Conservation (phyloP, 2,888 invertebrate species). For the Agrenia bidenticulata region DNA sequence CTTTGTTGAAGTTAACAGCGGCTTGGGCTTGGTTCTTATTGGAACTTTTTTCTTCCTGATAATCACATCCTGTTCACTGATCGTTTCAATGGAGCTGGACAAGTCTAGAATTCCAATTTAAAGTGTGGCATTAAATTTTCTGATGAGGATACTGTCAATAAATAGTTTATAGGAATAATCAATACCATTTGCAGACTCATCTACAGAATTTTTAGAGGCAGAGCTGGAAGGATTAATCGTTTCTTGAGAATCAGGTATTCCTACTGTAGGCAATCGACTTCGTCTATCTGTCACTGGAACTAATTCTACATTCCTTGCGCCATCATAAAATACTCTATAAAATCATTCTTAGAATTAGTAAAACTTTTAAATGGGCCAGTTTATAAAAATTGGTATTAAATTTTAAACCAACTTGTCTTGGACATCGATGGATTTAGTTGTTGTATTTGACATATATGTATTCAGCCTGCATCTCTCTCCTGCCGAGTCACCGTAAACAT, state of each 20-base stretch:
- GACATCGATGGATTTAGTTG: neutral
- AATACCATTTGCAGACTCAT: slow-evolving; percentile 32
- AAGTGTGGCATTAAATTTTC: too few relatives aligned
- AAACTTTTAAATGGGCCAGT: too few relatives aligned
- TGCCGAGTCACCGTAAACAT: slow-evolving; percentile 8
- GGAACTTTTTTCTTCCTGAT: slow-evolving; percentile 41
- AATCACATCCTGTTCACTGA: slow-evolving; percentile 42
- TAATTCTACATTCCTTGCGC: slow-evolving; percentile 10
- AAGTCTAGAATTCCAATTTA: slow-evolving; percentile 24
- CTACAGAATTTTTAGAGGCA: slow-evolving; percentile 21
- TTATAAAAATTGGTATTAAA: too few relatives aligned
- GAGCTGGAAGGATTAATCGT: slow-evolving; percentile 48
- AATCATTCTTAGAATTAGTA: too few relatives aligned
- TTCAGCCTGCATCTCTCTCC: neutral
- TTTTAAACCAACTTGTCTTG: neutral
- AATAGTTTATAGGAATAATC: too few relatives aligned
- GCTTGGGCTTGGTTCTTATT: slow-evolving; percentile 32
- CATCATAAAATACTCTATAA: neutral
- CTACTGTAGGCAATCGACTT: slow-evolving; percentile 39
- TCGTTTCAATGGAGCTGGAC: slow-evolving; percentile 40
- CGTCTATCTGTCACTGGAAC: slow-evolving; percentile 13
- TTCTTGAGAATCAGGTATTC: slow-evolving; percentile 41
- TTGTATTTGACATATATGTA: too few relatives aligned
- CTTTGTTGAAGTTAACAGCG: slow-evolving; percentile 44
- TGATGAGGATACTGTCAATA: too few relatives aligned